Conservation (phyloP, 2,113 vertebrate genomes). For the Panthera leo region DNA sequence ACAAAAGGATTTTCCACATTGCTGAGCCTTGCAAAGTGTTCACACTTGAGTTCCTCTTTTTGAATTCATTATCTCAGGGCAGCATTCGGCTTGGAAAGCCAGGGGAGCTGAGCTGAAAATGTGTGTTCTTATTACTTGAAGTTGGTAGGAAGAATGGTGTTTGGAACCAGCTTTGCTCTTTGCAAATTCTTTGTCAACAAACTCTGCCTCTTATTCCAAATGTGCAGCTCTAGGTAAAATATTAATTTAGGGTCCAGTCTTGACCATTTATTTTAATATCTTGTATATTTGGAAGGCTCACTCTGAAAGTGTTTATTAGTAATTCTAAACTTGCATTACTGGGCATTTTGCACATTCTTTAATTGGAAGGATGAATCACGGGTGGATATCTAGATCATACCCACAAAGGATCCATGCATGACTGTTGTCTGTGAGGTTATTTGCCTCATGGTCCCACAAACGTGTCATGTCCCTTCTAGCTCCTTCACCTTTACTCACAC, state of each 20-base stretch:
- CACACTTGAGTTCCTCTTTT: slow-evolving; percentile 66
- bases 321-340: background rate
- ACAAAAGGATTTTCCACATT: slow-evolving; percentile 68
- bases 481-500: background rate
- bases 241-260: background rate
- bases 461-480: background rate
- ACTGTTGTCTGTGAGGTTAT: background rate
- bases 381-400: background rate
- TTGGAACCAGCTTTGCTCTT: slow-evolving; percentile 33
- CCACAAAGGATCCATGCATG: background rate
- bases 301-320: background rate
- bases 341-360: background rate
- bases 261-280: background rate
- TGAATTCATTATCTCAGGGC: slow-evolving; percentile 77
- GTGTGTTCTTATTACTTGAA: slow-evolving; percentile 58
- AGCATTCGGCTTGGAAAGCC: slow-evolving; percentile 69
- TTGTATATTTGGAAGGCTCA: background rate
- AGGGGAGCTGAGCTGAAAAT: slow-evolving; percentile 33
- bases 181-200: background rate
- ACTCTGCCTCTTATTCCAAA: background rate
- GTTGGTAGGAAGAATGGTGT: slow-evolving; percentile 51
- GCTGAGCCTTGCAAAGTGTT: slow-evolving; percentile 68
- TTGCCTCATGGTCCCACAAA: background rate
- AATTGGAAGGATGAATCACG: background rate
- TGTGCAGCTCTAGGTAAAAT: background rate